phyloP scores from a whole-genome alignment of 2,113 vertebrate genomes.

The Semnornis frantzii region DNA sequence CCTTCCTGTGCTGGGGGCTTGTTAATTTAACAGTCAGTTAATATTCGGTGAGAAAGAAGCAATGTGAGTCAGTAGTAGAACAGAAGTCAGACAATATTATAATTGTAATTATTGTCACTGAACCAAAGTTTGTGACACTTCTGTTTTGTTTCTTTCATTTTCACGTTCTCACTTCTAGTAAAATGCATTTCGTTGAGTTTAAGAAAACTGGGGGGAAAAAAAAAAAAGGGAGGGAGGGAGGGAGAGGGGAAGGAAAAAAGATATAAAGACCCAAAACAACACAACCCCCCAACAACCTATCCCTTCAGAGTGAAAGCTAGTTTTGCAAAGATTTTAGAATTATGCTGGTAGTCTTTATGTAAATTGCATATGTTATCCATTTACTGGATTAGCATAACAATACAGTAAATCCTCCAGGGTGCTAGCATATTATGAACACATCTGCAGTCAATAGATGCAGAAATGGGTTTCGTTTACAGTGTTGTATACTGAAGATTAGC shows the following conservation, averaged over 20 bases:
- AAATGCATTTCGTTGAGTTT: background rate
- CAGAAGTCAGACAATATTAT: background rate
- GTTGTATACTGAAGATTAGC: background rate
- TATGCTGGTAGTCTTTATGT: background rate
- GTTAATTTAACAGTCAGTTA: background rate
- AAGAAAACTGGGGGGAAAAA: too few relatives aligned
- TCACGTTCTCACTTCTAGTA: background rate
- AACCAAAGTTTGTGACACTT: background rate
- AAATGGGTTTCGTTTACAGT: background rate
- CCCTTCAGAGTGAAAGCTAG: background rate
- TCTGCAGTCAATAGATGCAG: background rate
- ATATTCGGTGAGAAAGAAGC: background rate
- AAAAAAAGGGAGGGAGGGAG: too few relatives aligned
- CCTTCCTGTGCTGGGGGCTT: too few relatives aligned
- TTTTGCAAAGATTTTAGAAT: background rate
- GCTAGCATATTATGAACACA: background rate
- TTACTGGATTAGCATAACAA: conserved; percentile 25
- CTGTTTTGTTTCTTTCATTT: background rate
- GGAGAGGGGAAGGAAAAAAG: accelerated
- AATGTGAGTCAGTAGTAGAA: background rate
- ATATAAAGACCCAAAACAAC: background rate
- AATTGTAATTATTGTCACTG: background rate
- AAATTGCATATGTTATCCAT: background rate
- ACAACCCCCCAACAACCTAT: background rate
- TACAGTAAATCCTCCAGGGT: background rate